phyloP scores from a whole-genome alignment of 2,888 invertebrate genomes.

The Sinhomidia bicolor region DNA sequence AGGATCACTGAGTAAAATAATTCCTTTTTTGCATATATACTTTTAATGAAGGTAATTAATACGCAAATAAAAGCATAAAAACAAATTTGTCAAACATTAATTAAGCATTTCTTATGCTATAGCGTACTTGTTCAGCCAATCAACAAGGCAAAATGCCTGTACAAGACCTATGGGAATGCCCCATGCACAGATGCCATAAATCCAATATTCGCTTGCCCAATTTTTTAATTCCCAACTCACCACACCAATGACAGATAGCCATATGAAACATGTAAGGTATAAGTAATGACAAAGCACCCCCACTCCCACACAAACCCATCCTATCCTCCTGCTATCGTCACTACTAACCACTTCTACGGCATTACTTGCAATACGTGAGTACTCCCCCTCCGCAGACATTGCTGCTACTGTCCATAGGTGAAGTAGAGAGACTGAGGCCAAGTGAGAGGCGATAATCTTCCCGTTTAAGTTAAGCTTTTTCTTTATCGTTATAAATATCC shows the following conservation, averaged over 20 bases:
- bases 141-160: not conserved
- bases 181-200: not conserved
- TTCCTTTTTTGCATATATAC: no score
- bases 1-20: conserved; percentile 17
- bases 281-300: not conserved
- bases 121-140: not conserved
- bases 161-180: not conserved
- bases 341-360: not conserved
- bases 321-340: not conserved
- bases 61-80: not conserved
- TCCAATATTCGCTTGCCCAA: not conserved
- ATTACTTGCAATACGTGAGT: not conserved
- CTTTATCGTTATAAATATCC: not conserved
- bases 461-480: not conserved
- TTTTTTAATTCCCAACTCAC: not conserved
- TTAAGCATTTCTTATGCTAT: not conserved
- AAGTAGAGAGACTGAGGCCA: not conserved
- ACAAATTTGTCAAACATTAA: not conserved
- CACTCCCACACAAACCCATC: not conserved
- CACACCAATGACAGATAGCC: not conserved
- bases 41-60: no score
- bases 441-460: not conserved
- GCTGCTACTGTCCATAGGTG: not conserved
- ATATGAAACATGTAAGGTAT: not conserved
- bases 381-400: not conserved